A percentile compares a stretch with the other conserved stretches of the same genome.
Evolutionary conservation across 2,888 invertebrate genomes (phyloP).

Genomic region (Oeneis ivallda): DNA sequence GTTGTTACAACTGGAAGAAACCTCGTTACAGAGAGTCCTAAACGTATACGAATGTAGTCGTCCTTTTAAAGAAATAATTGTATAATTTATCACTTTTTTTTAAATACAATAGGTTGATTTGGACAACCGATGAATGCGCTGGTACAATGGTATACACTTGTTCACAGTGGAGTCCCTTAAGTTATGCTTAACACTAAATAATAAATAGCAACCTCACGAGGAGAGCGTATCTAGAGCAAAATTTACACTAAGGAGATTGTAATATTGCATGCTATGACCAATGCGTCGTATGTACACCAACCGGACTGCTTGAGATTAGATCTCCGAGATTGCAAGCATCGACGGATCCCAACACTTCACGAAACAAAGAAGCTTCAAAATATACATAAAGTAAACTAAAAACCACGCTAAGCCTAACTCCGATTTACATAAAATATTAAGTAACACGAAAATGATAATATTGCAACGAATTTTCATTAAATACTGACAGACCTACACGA

Average conservation of each 20-base stretch:
- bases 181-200: slow-evolving; percentile 75
- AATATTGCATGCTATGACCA: slow-evolving; percentile 71
- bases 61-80: slow-evolving; percentile 75
- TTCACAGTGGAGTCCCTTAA: slow-evolving; percentile 76
- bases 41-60: slow-evolving; percentile 89
- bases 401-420: slow-evolving; percentile 66
- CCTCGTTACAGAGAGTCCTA: slow-evolving; percentile 72
- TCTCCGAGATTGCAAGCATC: slow-evolving; percentile 76
- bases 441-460: slow-evolving; percentile 67
- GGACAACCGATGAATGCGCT: slow-evolving; percentile 68
- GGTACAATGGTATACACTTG: slow-evolving; percentile 78
- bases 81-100: slow-evolving; percentile 65
- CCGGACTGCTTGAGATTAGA: slow-evolving; percentile 71
- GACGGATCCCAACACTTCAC: slow-evolving; percentile 63
- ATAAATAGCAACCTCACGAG: slow-evolving; percentile 77
- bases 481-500: slow-evolving; percentile 50
- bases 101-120: slow-evolving; percentile 66
- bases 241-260: slow-evolving; percentile 78
- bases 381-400: slow-evolving; percentile 73
- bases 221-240: slow-evolving; percentile 73
- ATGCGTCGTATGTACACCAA: slow-evolving; percentile 65
- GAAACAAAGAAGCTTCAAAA: slow-evolving; percentile 64
- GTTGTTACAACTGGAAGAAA: slow-evolving; percentile 77
- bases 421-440: slow-evolving; percentile 74
- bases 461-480: slow-evolving; percentile 73